Evolutionary conservation across 1,140 invertebrate species (phyloP).

Genomic region (Matsumurasca onukii): DNA sequence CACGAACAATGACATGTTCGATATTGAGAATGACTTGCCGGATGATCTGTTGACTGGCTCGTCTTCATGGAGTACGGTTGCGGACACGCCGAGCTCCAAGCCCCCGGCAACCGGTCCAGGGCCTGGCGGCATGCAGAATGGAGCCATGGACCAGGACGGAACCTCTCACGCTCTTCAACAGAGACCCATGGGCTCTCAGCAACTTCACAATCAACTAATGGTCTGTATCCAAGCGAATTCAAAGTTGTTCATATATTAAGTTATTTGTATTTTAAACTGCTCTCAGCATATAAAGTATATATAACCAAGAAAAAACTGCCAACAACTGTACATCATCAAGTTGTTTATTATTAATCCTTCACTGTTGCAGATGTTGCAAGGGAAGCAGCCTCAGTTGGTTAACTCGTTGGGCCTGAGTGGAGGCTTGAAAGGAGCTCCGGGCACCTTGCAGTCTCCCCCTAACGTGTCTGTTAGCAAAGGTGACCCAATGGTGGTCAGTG

Average conservation of each 20-base stretch:
- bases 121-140: constrained; percentile 69
- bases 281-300: too few species aligned
- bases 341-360: too few species aligned
- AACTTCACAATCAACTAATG: constrained; percentile 39
- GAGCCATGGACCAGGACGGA: constrained; percentile 58
- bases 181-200: constrained; percentile 34
- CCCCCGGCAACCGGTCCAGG: constrained; percentile 75
- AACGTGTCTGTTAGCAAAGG: constrained; percentile 65
- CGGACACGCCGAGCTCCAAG: constrained; percentile 54
- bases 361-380: constrained; percentile 51
- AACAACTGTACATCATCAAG: too few species aligned
- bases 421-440: constrained; percentile 68
- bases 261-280: too few species aligned
- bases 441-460: constrained; percentile 77
- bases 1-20: constrained; percentile 78
- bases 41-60: constrained; percentile 74
- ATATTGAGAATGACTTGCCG: constrained; percentile 88
- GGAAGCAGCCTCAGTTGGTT: constrained; percentile 68
- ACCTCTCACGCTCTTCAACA: constrained; percentile 53
- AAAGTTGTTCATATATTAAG: too few species aligned
- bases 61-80: constrained; percentile 61
- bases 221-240: too few species aligned
- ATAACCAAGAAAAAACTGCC: too few species aligned
- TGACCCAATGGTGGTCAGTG: constrained; percentile 57
- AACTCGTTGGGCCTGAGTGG: constrained; percentile 64